phyloP scores from a whole-genome alignment of 2,888 invertebrate species.

The Bembecia ichneumoniformis region DNA sequence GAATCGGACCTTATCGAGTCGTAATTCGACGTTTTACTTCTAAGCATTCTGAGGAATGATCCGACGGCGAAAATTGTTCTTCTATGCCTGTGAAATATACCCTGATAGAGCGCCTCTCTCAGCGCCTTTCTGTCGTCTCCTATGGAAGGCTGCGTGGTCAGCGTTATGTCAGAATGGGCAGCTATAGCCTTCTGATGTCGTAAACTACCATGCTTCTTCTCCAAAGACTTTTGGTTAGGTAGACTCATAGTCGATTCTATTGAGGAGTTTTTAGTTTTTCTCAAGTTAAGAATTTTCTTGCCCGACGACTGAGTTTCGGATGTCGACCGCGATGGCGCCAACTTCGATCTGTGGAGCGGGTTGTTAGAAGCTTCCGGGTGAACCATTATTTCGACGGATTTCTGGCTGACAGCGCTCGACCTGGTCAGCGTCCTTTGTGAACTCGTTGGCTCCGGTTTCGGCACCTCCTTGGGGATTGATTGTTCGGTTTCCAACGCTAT shows the following conservation, averaged over 20 bases:
- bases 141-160: slow-evolving; percentile 59
- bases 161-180: slow-evolving; percentile 73
- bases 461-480: slow-evolving; percentile 44
- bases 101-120: slow-evolving; percentile 81
- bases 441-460: slow-evolving; percentile 45
- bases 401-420: slow-evolving; percentile 74
- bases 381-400: slow-evolving; percentile 73
- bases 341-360: slow-evolving; percentile 59
- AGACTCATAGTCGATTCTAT: slow-evolving; percentile 69
- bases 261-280: slow-evolving; percentile 65
- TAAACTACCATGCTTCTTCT: slow-evolving; percentile 68
- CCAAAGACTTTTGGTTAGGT: slow-evolving; percentile 66
- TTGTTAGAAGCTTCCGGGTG: slow-evolving; percentile 60
- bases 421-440: slow-evolving; percentile 72
- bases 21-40: slow-evolving; percentile 82
- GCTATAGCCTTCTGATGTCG: slow-evolving; percentile 75
- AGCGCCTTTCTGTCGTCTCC: slow-evolving; percentile 77
- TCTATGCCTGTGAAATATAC: slow-evolving; percentile 83
- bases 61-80: slow-evolving; percentile 83
- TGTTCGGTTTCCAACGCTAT: slow-evolving; percentile 62
- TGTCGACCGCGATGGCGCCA: slow-evolving; percentile 58
- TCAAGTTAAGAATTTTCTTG: slow-evolving; percentile 56
- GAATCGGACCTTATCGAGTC: slow-evolving; percentile 79
- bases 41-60: slow-evolving; percentile 81
- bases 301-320: slow-evolving; percentile 62